Evolutionary conservation across 2,888 invertebrate genomes (phyloP), one percentile per base, ranked within the genome.

Genomic region (Ophioninae sp.): DNA sequence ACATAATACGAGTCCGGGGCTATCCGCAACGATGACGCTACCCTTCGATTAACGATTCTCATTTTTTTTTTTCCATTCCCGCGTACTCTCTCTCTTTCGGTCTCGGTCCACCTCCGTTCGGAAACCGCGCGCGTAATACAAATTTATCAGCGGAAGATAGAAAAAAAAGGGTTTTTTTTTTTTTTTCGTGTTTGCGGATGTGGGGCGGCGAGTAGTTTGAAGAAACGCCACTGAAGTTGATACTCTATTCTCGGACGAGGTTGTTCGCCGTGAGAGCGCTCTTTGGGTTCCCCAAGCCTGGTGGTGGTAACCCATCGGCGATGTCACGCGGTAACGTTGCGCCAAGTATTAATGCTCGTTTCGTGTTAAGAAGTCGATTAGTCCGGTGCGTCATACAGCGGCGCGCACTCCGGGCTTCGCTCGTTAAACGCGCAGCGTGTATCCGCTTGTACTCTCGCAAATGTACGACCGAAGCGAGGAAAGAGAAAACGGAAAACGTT

Each of bases 281-380:
- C 51, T 51, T 17, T 5, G 3, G 3, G 2, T 6, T 17, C 51
- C 17, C 13, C 17, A 17, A 13, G 44, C 51, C 41, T 13, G 17
- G 17, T 51, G 0, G 17, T 5, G 51, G 51, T 17, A 9, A 41
- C 9, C 41, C 41, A 64, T 84, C 77, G 84, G 82, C 82, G 79
- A 84, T 84, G 84, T 82, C 79, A 76, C 84, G 78, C 76, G 71
- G 68, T 17, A 73, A n/a, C 79, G 75, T 78, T 84, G 74, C 84
- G 82, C 84, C 73, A 75, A 86, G 85, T 83, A 85, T 85, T 92
- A 92, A 92, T 92, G 91, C 91, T 90, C 88, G 90, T 92, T 91
- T 87, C 92, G 91, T 92, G 92, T 92, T 88, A 87, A 90, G 88
- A 90, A 90, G 90, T 90, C 92, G 91, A 92, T 90, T 92, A 91